Conservation (phyloP, 1,140 invertebrate genomes). For the Lepidotrigona ventralis region DNA sequence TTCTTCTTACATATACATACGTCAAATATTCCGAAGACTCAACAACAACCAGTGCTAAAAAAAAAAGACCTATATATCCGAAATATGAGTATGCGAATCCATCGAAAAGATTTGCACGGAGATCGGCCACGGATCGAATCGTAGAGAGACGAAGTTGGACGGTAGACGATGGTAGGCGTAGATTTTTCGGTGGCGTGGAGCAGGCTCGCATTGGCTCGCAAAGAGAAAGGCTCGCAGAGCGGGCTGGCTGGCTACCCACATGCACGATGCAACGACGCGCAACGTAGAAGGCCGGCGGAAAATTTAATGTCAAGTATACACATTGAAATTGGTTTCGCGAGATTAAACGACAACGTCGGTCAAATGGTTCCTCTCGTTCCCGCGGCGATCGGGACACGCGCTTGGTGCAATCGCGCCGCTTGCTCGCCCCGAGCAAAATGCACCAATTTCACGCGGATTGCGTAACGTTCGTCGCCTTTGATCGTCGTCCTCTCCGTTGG, state of each 20-base stretch:
- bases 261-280: conserved; percentile 28
- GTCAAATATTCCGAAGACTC: too few species aligned
- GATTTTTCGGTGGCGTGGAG: conserved; percentile 56
- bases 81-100: too few species aligned
- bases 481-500: background rate
- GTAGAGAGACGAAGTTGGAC: background rate
- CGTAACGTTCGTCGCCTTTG: conserved; percentile 18
- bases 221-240: conserved; percentile 63
- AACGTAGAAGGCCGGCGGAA: conserved; percentile 66
- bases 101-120: too few species aligned
- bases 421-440: background rate
- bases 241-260: conserved; percentile 21
- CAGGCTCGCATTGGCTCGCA: conserved; percentile 52
- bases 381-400: background rate
- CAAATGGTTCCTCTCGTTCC: conserved; percentile 15
- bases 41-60: too few species aligned
- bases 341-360: conserved; percentile 44
- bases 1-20: too few species aligned
- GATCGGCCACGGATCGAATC: too few species aligned
- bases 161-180: conserved; percentile 37
- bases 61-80: too few species aligned
- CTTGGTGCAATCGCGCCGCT: too few species aligned
- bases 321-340: conserved; percentile 55
- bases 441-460: conserved; percentile 47
- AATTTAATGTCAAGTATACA: conserved; percentile 72